phyloP scores from a whole-genome alignment of 2,113 vertebrate species.

The Nycticorax nycticorax region DNA sequence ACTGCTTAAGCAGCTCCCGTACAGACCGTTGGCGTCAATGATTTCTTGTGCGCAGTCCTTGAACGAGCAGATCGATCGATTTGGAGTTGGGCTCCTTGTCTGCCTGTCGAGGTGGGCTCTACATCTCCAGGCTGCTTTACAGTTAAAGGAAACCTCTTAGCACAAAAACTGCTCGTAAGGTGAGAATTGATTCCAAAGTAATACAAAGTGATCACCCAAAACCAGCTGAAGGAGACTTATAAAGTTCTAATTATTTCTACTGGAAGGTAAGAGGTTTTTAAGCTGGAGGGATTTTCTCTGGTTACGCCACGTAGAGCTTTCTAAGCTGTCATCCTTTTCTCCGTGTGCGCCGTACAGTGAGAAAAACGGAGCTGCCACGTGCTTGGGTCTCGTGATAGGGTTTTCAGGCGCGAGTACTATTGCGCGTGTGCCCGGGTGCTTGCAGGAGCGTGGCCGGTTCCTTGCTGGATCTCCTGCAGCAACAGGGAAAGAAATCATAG shows the following conservation, averaged over 20 bases:
- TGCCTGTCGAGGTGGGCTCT: neutral
- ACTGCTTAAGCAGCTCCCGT: neutral
- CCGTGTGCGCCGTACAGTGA: neutral
- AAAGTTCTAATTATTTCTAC: neutral
- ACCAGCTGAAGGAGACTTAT: neutral
- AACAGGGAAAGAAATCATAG: neutral
- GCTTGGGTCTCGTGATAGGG: neutral
- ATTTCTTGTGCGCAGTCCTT: neutral
- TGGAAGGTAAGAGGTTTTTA: neutral
- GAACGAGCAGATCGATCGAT: neutral
- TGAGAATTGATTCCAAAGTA: neutral
- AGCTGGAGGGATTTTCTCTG: neutral
- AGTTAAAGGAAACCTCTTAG: neutral
- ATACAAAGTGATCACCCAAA: neutral
- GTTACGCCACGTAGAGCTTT: neutral
- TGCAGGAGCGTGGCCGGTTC: neutral
- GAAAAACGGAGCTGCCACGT: neutral
- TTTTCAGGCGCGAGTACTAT: accelerated
- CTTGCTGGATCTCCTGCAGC: neutral
- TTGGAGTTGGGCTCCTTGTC: neutral
- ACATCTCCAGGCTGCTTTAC: neutral
- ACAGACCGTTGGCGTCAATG: neutral
- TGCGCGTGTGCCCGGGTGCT: neutral
- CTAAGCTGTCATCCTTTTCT: neutral
- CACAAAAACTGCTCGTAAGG: neutral